phyloP scores from a whole-genome alignment of 2,888 invertebrate genomes.

The Synergus gifuensis region DNA sequence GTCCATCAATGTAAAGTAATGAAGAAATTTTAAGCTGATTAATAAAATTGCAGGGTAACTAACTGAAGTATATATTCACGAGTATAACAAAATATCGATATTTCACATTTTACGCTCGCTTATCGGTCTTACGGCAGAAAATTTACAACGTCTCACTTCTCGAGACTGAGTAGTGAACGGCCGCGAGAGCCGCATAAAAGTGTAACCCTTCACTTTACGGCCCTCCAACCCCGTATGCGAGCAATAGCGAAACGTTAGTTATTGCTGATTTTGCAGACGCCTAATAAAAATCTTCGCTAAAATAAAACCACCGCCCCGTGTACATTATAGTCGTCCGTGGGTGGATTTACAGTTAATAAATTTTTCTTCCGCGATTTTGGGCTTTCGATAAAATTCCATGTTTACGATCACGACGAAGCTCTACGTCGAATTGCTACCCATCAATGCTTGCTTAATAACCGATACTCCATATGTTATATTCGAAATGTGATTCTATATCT shows the following conservation, averaged over 20 bases:
- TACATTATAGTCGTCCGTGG: slow-evolving; percentile 34
- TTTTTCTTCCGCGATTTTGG: slow-evolving; percentile 63
- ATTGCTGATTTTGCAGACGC: slow-evolving; percentile 66
- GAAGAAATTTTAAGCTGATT: neutral
- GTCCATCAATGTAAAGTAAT: neutral
- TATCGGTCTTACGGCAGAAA: slow-evolving; percentile 63
- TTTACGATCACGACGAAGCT: slow-evolving; percentile 57
- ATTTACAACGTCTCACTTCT: slow-evolving; percentile 69
- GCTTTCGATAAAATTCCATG: slow-evolving; percentile 60
- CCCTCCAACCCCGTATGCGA: slow-evolving; percentile 25
- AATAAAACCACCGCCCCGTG: slow-evolving; percentile 61
- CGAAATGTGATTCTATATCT: slow-evolving; percentile 14
- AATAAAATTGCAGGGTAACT: slow-evolving; percentile 20
- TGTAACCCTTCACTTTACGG: slow-evolving; percentile 39
- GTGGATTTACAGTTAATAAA: slow-evolving; percentile 72
- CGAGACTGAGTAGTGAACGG: slow-evolving; percentile 64
- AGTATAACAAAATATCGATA: slow-evolving; percentile 60
- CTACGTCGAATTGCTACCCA: slow-evolving; percentile 30
- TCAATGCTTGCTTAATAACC: slow-evolving; percentile 34
- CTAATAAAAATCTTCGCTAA: slow-evolving; percentile 68
- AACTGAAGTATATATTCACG: slow-evolving; percentile 4
- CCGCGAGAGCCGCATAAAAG: slow-evolving; percentile 43
- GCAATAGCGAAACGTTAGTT: slow-evolving; percentile 65
- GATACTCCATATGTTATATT: slow-evolving; percentile 32
- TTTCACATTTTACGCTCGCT: slow-evolving; percentile 64